Evolutionary conservation across 1,140 invertebrate species (phyloP), one percentile per base, ranked within the genome.

Genomic region (Trichogramma pretiosum): DNA sequence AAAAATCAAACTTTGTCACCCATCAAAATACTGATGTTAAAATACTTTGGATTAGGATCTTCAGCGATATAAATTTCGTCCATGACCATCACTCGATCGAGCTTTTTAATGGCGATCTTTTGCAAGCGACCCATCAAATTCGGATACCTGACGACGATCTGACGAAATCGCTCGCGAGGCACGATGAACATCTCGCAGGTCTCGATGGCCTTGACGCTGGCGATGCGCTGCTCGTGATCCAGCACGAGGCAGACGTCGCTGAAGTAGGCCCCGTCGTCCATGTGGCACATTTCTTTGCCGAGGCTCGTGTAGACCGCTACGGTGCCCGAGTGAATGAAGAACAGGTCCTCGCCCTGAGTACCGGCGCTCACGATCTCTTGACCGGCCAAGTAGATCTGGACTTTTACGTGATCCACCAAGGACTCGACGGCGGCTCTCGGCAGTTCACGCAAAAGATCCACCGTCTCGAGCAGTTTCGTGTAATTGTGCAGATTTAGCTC

Each of bases 141-240:
- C 2, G 64, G 60, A 56, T 67, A 62, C 0, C 52, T 39, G 0
- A 37, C 30, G 9, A 72, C 56, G 4, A 60, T 46, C 38, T 59
- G 59, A 50, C 63, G 56, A 51, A 79, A 80, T 36, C 74, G 60
- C 4, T 52, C 58, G 18, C 68, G 66, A 9, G 72, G 57, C 4
- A 81, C 41, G 3, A 70, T 52, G 39, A 73, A 74, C 10, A 79
- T 50, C 52, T 78, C 74, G 14, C 74, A 73, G 23, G 70, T 77
- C 61, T 80, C 78, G 22, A 77, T 61, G 0, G 78, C 76, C 3
- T 75, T 52, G 0, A 79, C 64, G 14, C 63, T 77, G 0, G 73
- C 72, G 1, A 69, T 63, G 26, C 73, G 63, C 30, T 67, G 70
- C 18, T 72, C 67, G 39, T 73, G 71, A 10, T 74, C 68, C 56